phyloP scores from a whole-genome alignment of 2,888 invertebrate genomes.

The Ecliptopera silaceata region DNA sequence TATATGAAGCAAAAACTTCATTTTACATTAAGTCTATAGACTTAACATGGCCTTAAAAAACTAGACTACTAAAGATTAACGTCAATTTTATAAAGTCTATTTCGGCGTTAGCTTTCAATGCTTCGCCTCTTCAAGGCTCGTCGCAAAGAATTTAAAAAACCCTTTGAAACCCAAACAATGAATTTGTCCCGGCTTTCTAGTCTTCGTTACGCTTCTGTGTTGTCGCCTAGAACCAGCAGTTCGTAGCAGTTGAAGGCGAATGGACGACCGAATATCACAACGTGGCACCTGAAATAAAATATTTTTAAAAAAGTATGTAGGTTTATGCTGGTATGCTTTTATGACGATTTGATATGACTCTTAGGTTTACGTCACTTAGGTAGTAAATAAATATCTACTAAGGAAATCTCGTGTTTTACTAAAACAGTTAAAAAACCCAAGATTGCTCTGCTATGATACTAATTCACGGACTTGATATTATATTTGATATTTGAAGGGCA shows the following conservation, averaged over 20 bases:
- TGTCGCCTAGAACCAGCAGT: slow-evolving; percentile 52
- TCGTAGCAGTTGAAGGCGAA: slow-evolving; percentile 75
- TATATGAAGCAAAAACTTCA: neutral
- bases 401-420: too few relatives aligned
- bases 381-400: too few relatives aligned
- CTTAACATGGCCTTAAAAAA: too few relatives aligned
- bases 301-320: neutral
- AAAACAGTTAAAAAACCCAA: too few relatives aligned
- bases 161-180: slow-evolving; percentile 15
- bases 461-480: too few relatives aligned
- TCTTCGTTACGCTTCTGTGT: slow-evolving; percentile 19
- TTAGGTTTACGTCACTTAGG: too few relatives aligned
- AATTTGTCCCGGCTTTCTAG: slow-evolving; percentile 18
- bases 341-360: too few relatives aligned
- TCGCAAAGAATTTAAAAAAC: slow-evolving; percentile 24
- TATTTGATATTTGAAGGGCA: too few relatives aligned
- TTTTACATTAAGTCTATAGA: too few relatives aligned
- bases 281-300: slow-evolving; percentile 57
- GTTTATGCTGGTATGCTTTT: too few relatives aligned
- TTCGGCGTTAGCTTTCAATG: neutral
- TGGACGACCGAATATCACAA: slow-evolving; percentile 65
- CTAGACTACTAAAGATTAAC: too few relatives aligned
- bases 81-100: neutral
- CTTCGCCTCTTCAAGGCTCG: neutral
- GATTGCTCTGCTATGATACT: too few relatives aligned